Conservation (phyloP, 2,888 invertebrate genomes). For the Diarsia mendica region DNA sequence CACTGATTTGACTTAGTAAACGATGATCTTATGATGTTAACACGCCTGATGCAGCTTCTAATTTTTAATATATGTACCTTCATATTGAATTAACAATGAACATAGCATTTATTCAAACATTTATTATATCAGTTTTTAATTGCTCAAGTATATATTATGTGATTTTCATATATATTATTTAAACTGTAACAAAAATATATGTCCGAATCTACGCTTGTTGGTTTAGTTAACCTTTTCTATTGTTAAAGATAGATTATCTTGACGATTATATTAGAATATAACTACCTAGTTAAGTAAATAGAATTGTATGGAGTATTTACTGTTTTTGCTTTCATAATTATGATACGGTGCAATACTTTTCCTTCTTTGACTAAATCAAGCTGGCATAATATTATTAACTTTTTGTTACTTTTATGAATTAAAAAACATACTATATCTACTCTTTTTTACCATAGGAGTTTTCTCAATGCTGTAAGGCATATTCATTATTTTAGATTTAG, state of each 20-base stretch:
- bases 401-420: background rate
- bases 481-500: conserved; percentile 14
- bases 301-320: background rate
- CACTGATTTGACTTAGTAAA: conserved; percentile 16
- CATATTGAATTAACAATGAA: background rate
- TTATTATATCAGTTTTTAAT: conserved; percentile 46
- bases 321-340: background rate
- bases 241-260: background rate
- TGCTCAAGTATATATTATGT: conserved; percentile 56
- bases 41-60: conserved; percentile 36
- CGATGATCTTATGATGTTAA: conserved; percentile 37
- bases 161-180: conserved; percentile 50
- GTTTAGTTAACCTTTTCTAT: conserved; percentile 7
- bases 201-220: conserved; percentile 21
- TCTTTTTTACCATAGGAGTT: conserved; percentile 10
- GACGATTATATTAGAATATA: background rate
- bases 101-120: conserved; percentile 18
- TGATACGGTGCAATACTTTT: conserved; percentile 27
- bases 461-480: conserved; percentile 16
- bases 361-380: background rate
- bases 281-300: background rate
- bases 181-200: conserved; percentile 19
- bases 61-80: conserved; percentile 8
- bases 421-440: background rate
- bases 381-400: background rate